Percentiles rank a stretch among this genome's conserved stretches.
These are phyloP conservation scores for Tragopan temminckii DNA, from an alignment of 2,797 vertebrate genomes.

Conservation along the genomic window DNA sequence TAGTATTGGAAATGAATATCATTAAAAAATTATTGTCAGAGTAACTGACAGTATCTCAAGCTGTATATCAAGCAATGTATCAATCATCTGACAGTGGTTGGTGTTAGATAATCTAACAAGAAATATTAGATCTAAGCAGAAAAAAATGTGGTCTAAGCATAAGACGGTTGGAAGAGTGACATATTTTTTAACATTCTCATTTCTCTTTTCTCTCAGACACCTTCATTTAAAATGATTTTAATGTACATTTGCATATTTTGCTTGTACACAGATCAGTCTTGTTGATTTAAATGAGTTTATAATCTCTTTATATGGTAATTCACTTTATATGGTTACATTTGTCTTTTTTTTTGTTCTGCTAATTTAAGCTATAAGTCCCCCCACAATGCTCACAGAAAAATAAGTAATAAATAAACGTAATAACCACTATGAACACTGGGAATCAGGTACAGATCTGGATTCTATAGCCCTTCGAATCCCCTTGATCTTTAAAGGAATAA, in stretches of 20 bases:
- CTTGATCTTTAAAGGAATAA: no score
- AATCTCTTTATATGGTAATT: no score
- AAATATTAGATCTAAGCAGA: background rate
- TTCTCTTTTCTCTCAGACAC: background rate
- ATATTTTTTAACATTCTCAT: background rate
- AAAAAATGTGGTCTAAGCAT: background rate
- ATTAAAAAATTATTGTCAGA: background rate
- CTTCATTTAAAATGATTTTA: background rate
- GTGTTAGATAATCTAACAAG: background rate
- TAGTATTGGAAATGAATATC: background rate
- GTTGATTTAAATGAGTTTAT: background rate
- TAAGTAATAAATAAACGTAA: no score
- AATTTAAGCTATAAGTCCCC: no score
- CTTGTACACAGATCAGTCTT: background rate
- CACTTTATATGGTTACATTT: no score
- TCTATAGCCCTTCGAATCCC: no score
- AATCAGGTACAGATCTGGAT: no score
- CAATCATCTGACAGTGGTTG: no score
- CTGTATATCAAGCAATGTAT: background rate
- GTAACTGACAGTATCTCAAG: background rate
- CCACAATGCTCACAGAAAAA: no score
- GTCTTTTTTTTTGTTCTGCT: no score
- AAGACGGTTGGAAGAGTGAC: background rate
- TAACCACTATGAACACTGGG: no score
- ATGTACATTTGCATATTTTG: background rate